These are phyloP conservation scores for Sinocyclocheilus anshuiensis DNA, from an alignment of 2,113 vertebrate species.

Conservation along the genomic window DNA sequence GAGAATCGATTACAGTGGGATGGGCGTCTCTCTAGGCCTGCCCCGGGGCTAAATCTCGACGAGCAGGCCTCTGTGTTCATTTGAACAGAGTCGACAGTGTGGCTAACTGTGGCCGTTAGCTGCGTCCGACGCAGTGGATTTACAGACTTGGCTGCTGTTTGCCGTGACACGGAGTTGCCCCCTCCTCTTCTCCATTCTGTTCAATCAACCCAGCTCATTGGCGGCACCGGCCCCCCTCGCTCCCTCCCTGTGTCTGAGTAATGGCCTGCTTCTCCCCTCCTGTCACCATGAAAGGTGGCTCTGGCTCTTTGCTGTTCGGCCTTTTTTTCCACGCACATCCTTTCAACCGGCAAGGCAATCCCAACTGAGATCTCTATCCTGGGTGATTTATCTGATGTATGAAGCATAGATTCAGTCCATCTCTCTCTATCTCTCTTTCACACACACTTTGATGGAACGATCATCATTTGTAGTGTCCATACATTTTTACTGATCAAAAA, in stretches of 20 bases:
- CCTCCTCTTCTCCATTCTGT: slow-evolving; percentile 52
- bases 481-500: slow-evolving; percentile 19
- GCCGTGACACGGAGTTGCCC: slow-evolving; percentile 40
- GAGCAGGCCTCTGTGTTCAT: slow-evolving; percentile 28
- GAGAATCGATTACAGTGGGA: slow-evolving; percentile 38
- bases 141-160: slow-evolving; percentile 16
- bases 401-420: slow-evolving; percentile 49
- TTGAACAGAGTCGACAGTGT: slow-evolving; percentile 31
- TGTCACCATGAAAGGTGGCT: slow-evolving; percentile 78
- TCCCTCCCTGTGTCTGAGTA: slow-evolving; percentile 70
- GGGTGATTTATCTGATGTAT: slow-evolving; percentile 76
- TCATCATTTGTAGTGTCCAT: slow-evolving; percentile 27
- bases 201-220: slow-evolving; percentile 61
- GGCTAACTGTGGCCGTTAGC: slow-evolving; percentile 38
- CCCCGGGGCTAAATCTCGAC: slow-evolving; percentile 45
- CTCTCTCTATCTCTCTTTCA: not conserved
- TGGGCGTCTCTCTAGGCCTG: slow-evolving; percentile 13
- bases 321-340: slow-evolving; percentile 72
- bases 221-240: slow-evolving; percentile 37
- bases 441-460: not conserved
- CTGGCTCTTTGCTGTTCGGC: slow-evolving; percentile 69
- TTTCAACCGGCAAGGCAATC: slow-evolving; percentile 75
- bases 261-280: slow-evolving; percentile 73
- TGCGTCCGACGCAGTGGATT: slow-evolving; percentile 20
- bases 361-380: slow-evolving; percentile 80